A percentile compares a stretch with the other conserved stretches of the same genome.
These are phyloP conservation scores for Scrobipalpa costella DNA, from an alignment of 2,888 invertebrate species.

Conservation along the genomic window DNA sequence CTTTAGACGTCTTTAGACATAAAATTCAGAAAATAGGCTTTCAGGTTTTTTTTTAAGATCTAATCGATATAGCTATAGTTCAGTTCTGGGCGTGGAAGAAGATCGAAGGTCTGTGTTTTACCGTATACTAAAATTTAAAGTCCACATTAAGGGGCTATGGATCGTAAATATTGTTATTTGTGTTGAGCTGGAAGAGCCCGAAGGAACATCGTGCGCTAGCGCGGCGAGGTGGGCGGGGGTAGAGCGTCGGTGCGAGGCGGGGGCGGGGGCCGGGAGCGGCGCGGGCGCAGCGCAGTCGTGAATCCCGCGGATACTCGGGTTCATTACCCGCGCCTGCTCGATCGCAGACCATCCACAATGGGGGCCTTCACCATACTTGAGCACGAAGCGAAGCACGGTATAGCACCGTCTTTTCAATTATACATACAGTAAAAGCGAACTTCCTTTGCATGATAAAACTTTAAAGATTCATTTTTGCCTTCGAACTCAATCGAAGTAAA, in stretches of 20 bases:
- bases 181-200: slow-evolving; percentile 44
- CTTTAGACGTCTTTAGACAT: slow-evolving; percentile 19
- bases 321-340: slow-evolving; percentile 64
- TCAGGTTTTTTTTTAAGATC: not conserved
- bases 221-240: slow-evolving; percentile 39
- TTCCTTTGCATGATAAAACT: not conserved
- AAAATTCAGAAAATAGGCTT: not conserved
- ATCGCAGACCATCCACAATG: slow-evolving; percentile 58
- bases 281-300: slow-evolving; percentile 41
- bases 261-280: slow-evolving; percentile 30
- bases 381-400: slow-evolving; percentile 42
- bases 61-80: not conserved
- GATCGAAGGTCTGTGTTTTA: slow-evolving; percentile 6
- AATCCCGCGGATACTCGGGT: slow-evolving; percentile 64
- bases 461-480: no score
- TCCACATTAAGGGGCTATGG: slow-evolving; percentile 29
- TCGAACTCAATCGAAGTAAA: no score
- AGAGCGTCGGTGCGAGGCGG: slow-evolving; percentile 36
- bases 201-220: slow-evolving; percentile 55
- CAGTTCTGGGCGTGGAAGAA: not conserved
- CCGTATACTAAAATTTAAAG: slow-evolving; percentile 13
- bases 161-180: slow-evolving; percentile 46
- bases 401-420: slow-evolving; percentile 40
- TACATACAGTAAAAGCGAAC: not conserved
- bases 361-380: slow-evolving; percentile 54